Conservation (phyloP, 2,113 vertebrate species). For the Anguilla japonica region DNA sequence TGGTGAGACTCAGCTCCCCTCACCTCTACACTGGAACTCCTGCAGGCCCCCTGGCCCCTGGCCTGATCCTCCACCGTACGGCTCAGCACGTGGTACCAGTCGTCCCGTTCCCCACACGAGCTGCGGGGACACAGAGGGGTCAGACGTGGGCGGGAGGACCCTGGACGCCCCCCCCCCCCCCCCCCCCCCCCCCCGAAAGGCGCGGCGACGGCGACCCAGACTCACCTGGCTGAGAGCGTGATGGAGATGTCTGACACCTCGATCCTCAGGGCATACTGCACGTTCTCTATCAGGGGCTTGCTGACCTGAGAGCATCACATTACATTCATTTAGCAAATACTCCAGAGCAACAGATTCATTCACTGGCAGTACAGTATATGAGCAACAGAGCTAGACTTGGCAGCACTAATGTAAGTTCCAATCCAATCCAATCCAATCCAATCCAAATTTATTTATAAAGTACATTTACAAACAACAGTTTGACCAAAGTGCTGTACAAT, state of each 20-base stretch:
- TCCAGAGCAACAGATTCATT: not conserved
- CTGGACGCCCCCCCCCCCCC: not conserved
- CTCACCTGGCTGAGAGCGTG: slow-evolving; percentile 87
- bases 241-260: slow-evolving; percentile 81
- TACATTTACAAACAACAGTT: no score
- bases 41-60: slow-evolving; percentile 64
- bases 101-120: slow-evolving; percentile 88
- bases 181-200: not conserved
- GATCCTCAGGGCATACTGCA: slow-evolving; percentile 83
- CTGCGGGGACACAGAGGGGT: slow-evolving; percentile 61
- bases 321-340: not conserved
- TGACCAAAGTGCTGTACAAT: no score
- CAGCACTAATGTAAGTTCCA: no score
- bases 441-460: no score
- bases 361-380: no score
- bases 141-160: not conserved
- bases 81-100: slow-evolving; percentile 89
- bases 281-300: slow-evolving; percentile 80
- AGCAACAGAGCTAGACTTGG: no score
- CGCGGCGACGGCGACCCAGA: not conserved
- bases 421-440: no score
- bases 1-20: not conserved
- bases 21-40: slow-evolving; percentile 61
- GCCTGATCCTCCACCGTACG: slow-evolving; percentile 79
- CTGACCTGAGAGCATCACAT: slow-evolving; percentile 74